Conservation (phyloP, 2,797 vertebrate genomes). For the Poecilia wingei region DNA sequence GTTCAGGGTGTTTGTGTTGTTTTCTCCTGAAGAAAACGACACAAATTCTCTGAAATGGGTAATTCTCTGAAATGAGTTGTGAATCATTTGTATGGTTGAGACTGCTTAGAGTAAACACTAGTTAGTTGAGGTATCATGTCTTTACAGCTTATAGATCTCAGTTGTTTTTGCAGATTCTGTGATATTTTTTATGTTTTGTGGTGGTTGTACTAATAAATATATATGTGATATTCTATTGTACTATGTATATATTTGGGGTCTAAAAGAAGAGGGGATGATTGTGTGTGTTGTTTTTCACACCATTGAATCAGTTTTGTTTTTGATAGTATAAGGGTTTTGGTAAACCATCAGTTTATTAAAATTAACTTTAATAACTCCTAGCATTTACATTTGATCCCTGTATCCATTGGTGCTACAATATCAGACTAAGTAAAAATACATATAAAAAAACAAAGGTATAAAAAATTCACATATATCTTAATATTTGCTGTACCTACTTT, state of each 20-base stretch:
- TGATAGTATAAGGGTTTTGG: neutral
- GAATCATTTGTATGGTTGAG: neutral
- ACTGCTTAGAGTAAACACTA: neutral
- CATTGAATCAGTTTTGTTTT: neutral
- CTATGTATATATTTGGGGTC: too few relatives aligned
- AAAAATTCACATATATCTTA: neutral
- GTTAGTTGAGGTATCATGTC: neutral
- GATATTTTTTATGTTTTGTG: neutral
- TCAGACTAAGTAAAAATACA: neutral
- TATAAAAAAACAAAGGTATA: neutral
- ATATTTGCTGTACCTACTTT: neutral
- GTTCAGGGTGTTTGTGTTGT: constrained; percentile 26
- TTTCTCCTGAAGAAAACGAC: constrained; percentile 5
- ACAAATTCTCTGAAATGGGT: neutral
- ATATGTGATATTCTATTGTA: neutral
- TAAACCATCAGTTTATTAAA: neutral
- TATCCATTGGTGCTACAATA: neutral
- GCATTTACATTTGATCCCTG: neutral
- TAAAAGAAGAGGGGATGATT: neutral
- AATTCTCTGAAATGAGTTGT: constrained; percentile 13
- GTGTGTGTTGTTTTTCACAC: neutral
- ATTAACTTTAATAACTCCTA: neutral
- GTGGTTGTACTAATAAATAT: neutral
- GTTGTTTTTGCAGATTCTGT: neutral
- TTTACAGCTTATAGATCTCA: neutral